Evolutionary conservation across 2,113 vertebrate species (phyloP).

Genomic region (Nycticryphes semicollaris): DNA sequence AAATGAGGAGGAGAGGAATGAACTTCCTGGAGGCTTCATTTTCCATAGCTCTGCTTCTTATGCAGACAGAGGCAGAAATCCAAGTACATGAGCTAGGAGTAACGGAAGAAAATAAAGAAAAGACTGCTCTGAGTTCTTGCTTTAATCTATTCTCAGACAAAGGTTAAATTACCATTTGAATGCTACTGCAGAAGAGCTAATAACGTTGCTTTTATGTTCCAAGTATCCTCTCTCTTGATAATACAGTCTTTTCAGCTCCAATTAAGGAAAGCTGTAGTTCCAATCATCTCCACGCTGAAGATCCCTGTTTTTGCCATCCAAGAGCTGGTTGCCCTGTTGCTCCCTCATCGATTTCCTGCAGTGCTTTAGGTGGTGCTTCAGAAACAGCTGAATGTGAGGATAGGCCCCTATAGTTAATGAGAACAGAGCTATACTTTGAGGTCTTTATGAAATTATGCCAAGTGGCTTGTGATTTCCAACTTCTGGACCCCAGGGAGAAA

Average conservation of each 20-base stretch:
- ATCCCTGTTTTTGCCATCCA: background rate
- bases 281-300: background rate
- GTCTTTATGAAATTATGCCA: background rate
- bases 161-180: slow-evolving; percentile 56
- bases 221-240: slow-evolving; percentile 11
- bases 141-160: slow-evolving; percentile 41
- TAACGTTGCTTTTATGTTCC: slow-evolving; percentile 11
- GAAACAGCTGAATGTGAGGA: slow-evolving; percentile 15
- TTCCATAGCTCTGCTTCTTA: slow-evolving; percentile 6
- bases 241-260: background rate
- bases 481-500: slow-evolving; percentile 19
- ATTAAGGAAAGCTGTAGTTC: slow-evolving; percentile 29
- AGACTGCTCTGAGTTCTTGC: background rate
- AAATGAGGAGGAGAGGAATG: background rate
- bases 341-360: background rate
- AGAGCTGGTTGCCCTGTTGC: background rate
- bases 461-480: slow-evolving; percentile 22
- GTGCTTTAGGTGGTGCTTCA: slow-evolving; percentile 26
- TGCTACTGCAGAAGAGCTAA: slow-evolving; percentile 33
- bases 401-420: background rate
- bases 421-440: background rate
- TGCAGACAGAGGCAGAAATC: background rate
- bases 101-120: background rate
- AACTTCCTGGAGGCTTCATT: slow-evolving; percentile 9
- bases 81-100: background rate